A percentile compares a stretch with the other conserved stretches of the same genome.
These are phyloP conservation scores for Phalacrocorax brasilianus DNA, from an alignment of 2,113 vertebrate genomes.

Conservation along the genomic window DNA sequence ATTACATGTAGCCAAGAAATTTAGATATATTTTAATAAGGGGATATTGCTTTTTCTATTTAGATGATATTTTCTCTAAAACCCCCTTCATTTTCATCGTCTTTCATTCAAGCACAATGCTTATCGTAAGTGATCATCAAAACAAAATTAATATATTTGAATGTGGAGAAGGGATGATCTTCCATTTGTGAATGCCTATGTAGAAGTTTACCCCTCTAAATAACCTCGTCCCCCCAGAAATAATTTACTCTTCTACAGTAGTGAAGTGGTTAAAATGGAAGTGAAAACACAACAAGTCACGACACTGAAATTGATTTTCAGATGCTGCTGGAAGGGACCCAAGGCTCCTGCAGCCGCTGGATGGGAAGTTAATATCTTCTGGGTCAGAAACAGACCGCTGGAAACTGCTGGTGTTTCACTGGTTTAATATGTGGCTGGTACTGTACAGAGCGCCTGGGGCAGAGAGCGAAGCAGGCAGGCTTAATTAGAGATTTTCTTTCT, in stretches of 20 bases:
- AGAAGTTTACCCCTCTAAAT: neutral
- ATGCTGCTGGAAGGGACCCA: neutral
- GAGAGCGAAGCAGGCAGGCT: neutral
- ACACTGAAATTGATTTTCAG: neutral
- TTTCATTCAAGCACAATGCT: neutral
- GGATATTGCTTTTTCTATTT: slow-evolving; percentile 5
- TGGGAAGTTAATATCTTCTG: neutral
- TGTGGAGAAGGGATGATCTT: neutral
- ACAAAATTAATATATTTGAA: neutral
- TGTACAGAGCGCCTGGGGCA: neutral
- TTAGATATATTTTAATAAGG: neutral
- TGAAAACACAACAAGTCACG: neutral
- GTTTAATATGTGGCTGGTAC: neutral
- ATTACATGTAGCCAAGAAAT: slow-evolving; percentile 1
- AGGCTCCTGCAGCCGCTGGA: neutral
- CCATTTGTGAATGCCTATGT: neutral
- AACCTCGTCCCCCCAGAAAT: neutral
- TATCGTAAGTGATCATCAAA: neutral
- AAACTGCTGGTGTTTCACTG: neutral
- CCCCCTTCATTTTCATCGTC: neutral
- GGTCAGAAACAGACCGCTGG: neutral
- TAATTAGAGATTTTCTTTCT: neutral
- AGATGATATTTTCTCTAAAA: neutral
- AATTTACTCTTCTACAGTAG: neutral
- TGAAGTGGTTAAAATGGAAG: neutral